Evolutionary conservation across 2,888 invertebrate species (phyloP).

Genomic region (Pandemis heparana): DNA sequence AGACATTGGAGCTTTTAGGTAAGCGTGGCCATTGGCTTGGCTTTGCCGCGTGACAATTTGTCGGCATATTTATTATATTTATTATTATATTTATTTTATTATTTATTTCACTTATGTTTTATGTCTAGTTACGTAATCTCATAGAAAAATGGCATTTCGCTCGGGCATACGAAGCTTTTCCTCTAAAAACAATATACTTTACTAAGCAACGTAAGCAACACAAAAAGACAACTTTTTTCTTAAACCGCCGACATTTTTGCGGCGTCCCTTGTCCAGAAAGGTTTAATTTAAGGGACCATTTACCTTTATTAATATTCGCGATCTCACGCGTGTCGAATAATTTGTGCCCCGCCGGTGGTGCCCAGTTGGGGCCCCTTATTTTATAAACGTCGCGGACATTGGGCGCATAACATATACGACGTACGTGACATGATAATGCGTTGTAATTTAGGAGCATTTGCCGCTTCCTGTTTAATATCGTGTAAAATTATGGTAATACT

Average conservation of each 20-base stretch:
- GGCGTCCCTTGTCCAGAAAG: conserved; percentile 19
- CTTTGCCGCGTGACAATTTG: too few species aligned
- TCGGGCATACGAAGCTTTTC: not conserved
- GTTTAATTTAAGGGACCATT: conserved; percentile 38
- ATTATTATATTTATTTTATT: too few species aligned
- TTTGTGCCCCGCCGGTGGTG: conserved; percentile 35
- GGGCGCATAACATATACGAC: conserved; percentile 39
- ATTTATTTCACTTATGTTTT: too few species aligned
- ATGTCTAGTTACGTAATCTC: not conserved
- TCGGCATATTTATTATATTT: too few species aligned
- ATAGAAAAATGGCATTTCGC: not conserved
- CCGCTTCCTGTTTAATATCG: not conserved
- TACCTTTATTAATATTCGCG: conserved; percentile 47
- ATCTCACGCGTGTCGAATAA: conserved; percentile 44
- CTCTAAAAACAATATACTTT: not conserved
- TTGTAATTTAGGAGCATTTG: conserved; percentile 9
- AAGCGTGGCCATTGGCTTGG: too few species aligned
- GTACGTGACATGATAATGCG: conserved; percentile 39
- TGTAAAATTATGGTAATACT: not conserved
- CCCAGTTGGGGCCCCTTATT: conserved; percentile 21
- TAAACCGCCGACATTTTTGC: conserved; percentile 15
- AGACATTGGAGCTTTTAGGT: too few species aligned
- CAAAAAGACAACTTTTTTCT: conserved; percentile 1
- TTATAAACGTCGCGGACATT: conserved; percentile 33
- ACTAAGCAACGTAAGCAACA: not conserved